These are phyloP conservation scores for Coregonus clupeaformis DNA, from an alignment of 2,113 vertebrate species.

Conservation along the genomic window DNA sequence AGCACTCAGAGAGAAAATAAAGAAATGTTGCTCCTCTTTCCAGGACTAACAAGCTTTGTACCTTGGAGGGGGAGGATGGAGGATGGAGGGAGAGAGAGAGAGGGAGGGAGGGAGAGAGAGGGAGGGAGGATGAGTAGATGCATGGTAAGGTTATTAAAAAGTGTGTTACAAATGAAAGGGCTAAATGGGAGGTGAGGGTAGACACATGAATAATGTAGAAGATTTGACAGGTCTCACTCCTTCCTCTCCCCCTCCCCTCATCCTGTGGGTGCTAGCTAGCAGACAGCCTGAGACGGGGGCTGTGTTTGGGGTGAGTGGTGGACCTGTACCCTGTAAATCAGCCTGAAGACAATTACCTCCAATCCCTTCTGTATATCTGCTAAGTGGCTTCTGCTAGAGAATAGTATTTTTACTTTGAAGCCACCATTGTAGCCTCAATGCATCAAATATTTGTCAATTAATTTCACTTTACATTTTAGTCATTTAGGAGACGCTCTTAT, in stretches of 20 bases:
- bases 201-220: conserved; percentile 51
- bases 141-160: conserved; percentile 23
- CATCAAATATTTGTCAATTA: too few species aligned
- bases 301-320: conserved; percentile 7
- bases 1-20: conserved; percentile 1
- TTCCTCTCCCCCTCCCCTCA: conserved; percentile 14
- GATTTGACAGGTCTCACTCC: conserved; percentile 19
- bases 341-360: conserved; percentile 14
- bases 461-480: too few species aligned
- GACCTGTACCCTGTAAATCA: conserved; percentile 1
- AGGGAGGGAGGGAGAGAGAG: conserved; percentile 3
- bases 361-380: conserved; percentile 32
- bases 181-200: conserved; percentile 32
- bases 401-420: background rate
- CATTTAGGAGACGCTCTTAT: too few species aligned
- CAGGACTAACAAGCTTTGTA: conserved; percentile 52
- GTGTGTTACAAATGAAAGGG: conserved; percentile 26
- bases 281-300: conserved; percentile 6
- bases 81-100: conserved; percentile 5
- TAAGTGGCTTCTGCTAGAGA: conserved; percentile 26
- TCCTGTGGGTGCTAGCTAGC: background rate
- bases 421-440: too few species aligned
- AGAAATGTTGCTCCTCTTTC: conserved; percentile 24
- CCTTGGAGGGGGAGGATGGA: background rate
- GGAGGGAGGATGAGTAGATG: background rate